Conservation (phyloP, 2,113 vertebrate genomes). For the Platichthys stellatus region DNA sequence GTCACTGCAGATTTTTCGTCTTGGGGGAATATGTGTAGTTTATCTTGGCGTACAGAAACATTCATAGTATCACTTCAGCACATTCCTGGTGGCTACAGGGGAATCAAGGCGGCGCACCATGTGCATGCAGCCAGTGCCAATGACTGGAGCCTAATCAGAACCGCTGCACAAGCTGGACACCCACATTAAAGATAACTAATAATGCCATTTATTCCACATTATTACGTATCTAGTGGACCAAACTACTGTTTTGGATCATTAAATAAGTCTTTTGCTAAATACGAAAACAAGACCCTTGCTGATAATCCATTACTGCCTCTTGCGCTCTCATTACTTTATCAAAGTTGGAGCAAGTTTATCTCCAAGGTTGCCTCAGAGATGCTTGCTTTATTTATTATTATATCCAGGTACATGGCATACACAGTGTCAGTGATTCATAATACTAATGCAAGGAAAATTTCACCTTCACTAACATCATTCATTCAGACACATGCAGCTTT, state of each 20-base stretch:
- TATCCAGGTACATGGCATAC: slow-evolving; percentile 35
- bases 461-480: slow-evolving; percentile 62
- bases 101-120: slow-evolving; percentile 23
- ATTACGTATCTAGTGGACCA: slow-evolving; percentile 28
- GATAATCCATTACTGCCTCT: slow-evolving; percentile 58
- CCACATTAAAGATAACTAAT: slow-evolving; percentile 53
- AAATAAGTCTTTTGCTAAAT: slow-evolving; percentile 50
- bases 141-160: slow-evolving; percentile 47
- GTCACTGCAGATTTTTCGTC: slow-evolving; percentile 68
- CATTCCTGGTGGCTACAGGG: slow-evolving; percentile 54
- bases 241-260: slow-evolving; percentile 52
- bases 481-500: slow-evolving; percentile 35
- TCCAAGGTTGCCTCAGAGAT: slow-evolving; percentile 57
- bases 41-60: slow-evolving; percentile 72
- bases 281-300: slow-evolving; percentile 47
- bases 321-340: slow-evolving; percentile 62
- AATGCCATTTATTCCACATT: slow-evolving; percentile 46
- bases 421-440: slow-evolving; percentile 41
- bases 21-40: slow-evolving; percentile 69
- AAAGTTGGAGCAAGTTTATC: slow-evolving; percentile 57
- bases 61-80: slow-evolving; percentile 61
- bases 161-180: slow-evolving; percentile 45
- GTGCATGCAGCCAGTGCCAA: slow-evolving; percentile 33
- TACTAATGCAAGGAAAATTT: slow-evolving; percentile 58
- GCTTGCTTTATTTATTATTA: slow-evolving; percentile 65